phyloP scores from a whole-genome alignment of 2,797 vertebrate genomes.

The Acrocephalus scirpaceus region DNA sequence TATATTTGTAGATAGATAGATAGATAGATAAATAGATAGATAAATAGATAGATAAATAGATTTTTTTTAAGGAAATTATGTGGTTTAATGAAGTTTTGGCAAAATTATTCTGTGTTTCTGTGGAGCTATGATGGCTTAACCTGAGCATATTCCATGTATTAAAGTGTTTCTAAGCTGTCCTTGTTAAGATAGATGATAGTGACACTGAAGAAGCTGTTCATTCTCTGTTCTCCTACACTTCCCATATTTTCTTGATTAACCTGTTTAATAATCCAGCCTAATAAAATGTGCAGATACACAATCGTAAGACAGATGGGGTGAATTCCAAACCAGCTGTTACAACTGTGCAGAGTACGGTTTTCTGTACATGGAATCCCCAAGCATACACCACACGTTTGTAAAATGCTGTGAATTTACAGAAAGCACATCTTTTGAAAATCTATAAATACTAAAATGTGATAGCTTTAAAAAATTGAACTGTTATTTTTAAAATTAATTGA shows the following conservation, averaged over 20 bases:
- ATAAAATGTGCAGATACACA: neutral
- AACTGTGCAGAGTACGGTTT: neutral
- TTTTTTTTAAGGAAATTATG: neutral
- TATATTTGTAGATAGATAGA: neutral
- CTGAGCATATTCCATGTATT: neutral
- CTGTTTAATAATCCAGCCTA: constrained; percentile 39
- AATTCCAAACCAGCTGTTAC: constrained; percentile 37
- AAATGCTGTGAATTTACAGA: neutral
- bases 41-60: neutral
- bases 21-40: neutral
- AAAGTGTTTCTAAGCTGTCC: neutral
- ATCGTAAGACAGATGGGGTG: neutral
- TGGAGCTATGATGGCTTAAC: neutral
- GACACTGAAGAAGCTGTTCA: neutral
- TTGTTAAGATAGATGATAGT: neutral
- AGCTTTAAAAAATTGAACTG: neutral
- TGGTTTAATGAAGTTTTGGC: neutral
- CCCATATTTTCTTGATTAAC: constrained; percentile 54
- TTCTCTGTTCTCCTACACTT: neutral
- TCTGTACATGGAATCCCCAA: neutral
- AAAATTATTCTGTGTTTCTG: neutral
- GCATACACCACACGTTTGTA: neutral
- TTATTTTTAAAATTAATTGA: neutral
- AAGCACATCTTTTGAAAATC: neutral
- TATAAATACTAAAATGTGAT: neutral